Evolutionary conservation across 1,140 invertebrate genomes (phyloP).

Genomic region (Tetramorium parvispinum): DNA sequence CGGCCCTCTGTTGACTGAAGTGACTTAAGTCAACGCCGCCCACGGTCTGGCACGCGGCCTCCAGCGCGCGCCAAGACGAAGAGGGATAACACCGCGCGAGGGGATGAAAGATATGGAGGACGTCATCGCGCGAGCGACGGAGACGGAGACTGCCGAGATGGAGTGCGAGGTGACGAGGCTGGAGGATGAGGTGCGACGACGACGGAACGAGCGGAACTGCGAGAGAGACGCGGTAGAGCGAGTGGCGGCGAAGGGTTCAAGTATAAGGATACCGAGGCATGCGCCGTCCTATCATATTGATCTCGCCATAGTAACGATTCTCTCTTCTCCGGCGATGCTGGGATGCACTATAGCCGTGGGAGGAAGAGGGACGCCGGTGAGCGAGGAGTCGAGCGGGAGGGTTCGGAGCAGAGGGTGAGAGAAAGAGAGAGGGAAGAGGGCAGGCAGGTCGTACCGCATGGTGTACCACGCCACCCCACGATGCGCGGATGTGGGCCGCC

Average conservation of each 20-base stretch:
- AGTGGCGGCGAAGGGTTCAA: conserved; percentile 72
- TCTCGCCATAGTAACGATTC: conserved; percentile 85
- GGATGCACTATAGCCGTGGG: conserved; percentile 79
- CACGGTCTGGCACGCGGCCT: conserved; percentile 66
- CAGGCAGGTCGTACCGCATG: conserved; percentile 77
- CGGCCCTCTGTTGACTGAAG: conserved; percentile 73
- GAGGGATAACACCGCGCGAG: conserved; percentile 9
- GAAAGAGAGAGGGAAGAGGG: conserved; percentile 64
- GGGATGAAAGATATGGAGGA: conserved; percentile 1
- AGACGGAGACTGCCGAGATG: conserved; percentile 1
- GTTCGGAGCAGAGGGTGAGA: not conserved
- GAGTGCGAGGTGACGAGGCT: not conserved
- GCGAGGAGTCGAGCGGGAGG: conserved; percentile 32
- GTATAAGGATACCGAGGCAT: conserved; percentile 80
- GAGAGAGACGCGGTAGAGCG: conserved; percentile 13
- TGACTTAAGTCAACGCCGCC: conserved; percentile 73
- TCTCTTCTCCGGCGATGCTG: conserved; percentile 83
- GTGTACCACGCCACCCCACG: conserved; percentile 73
- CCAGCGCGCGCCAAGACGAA: conserved; percentile 38
- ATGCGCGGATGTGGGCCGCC: conserved; percentile 68
- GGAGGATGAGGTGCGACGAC: conserved; percentile 12
- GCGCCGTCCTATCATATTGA: conserved; percentile 84
- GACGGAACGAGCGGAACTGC: conserved; percentile 38
- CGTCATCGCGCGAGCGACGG: not conserved
- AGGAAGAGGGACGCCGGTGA: conserved; percentile 66